These are phyloP conservation scores for Phoenicopterus ruber DNA, from an alignment of 2,113 vertebrate genomes.

Conservation along the genomic window DNA sequence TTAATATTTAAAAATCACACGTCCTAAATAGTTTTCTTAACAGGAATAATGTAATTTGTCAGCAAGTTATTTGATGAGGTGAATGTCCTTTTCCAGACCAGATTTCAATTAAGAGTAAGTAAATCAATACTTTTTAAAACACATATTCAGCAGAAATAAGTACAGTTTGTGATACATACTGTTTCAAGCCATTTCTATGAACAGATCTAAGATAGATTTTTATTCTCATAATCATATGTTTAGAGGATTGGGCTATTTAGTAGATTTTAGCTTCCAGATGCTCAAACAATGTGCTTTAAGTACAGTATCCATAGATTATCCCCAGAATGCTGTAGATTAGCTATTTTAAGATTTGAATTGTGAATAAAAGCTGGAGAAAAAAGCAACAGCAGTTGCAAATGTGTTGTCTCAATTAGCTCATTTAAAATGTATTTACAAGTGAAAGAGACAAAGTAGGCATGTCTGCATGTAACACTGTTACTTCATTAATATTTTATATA, in stretches of 20 bases:
- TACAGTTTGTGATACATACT: constrained; percentile 34
- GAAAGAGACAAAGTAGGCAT: constrained; percentile 69
- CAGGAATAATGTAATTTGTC: constrained; percentile 56
- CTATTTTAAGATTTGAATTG: constrained; percentile 77
- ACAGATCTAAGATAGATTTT: constrained; percentile 70
- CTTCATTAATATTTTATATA: constrained; percentile 76
- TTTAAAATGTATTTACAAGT: constrained; percentile 75
- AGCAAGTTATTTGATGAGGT: constrained; percentile 51
- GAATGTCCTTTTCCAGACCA: constrained; percentile 23
- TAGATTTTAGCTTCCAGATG: constrained; percentile 79
- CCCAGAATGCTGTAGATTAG: constrained; percentile 72
- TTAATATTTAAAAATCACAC: constrained; percentile 30
- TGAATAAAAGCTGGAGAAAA: constrained; percentile 70
- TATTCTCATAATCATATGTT: constrained; percentile 84
- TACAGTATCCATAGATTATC: constrained; percentile 71
- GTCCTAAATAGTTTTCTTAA: constrained; percentile 17
- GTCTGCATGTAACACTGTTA: constrained; percentile 68
- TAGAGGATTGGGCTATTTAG: constrained; percentile 70
- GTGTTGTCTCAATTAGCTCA: constrained; percentile 72
- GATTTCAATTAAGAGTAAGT: constrained; percentile 37
- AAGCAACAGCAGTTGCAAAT: constrained; percentile 72
- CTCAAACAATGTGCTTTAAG: constrained; percentile 74
- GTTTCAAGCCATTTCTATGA: constrained; percentile 66
- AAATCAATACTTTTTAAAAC: constrained; percentile 39
- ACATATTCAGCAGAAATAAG: not conserved